A percentile compares a stretch with the other conserved stretches of the same genome.
Evolutionary conservation across 2,797 vertebrate genomes (phyloP).

Genomic region (Enteromius paludinosus): DNA sequence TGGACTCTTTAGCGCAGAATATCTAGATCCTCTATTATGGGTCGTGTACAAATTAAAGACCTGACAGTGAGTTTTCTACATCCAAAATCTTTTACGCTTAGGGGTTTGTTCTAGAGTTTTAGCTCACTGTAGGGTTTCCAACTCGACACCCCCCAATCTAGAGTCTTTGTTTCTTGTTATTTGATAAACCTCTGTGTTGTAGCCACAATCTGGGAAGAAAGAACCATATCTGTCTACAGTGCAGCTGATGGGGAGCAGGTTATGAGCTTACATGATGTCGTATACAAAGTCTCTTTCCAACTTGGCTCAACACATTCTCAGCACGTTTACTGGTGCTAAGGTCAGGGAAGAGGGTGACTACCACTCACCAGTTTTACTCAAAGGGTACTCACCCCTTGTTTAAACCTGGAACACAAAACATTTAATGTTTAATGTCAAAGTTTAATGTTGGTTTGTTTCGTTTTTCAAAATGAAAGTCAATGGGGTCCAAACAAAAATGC

Average conservation of each 20-base stretch:
- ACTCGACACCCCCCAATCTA: not conserved
- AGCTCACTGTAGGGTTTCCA: not conserved
- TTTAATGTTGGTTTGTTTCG: not conserved
- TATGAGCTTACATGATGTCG: not conserved
- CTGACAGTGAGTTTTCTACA: not conserved
- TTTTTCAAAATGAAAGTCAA: not conserved
- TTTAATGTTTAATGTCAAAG: no score
- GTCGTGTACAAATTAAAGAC: not conserved
- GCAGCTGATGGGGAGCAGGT: not conserved
- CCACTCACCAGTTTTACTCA: no score
- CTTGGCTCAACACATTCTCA: constrained; percentile 32
- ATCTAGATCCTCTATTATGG: not conserved
- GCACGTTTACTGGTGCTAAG: constrained; percentile 28
- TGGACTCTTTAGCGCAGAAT: not conserved
- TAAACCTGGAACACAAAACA: not conserved
- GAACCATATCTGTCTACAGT: not conserved
- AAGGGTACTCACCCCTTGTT: not conserved
- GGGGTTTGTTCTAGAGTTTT: not conserved
- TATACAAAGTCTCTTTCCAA: constrained; percentile 14
- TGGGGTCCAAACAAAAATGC: not conserved
- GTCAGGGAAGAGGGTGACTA: constrained; percentile 14
- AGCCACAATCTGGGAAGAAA: not conserved
- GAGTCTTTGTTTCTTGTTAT: not conserved
- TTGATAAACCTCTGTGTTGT: not conserved
- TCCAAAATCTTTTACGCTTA: not conserved